Conservation (phyloP, 2,797 vertebrate species). For the Chaetodon trifasciatus region DNA sequence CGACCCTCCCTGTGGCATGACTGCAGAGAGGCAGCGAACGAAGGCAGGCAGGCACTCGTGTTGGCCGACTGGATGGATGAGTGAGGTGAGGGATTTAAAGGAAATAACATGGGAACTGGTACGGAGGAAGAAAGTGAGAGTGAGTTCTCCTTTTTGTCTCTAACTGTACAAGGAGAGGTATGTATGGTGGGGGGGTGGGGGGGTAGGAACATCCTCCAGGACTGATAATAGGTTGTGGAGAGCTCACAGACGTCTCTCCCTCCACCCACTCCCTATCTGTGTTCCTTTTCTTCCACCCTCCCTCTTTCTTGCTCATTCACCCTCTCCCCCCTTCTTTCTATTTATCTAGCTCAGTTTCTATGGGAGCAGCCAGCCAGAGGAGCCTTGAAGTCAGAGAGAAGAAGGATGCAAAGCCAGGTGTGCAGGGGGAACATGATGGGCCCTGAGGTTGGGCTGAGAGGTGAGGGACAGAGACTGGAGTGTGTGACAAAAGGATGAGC, state of each 20-base stretch:
- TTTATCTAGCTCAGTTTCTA: constrained; percentile 72
- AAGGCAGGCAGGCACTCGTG: constrained; percentile 7
- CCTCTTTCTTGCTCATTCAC: constrained; percentile 46
- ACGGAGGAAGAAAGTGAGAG: constrained; percentile 50
- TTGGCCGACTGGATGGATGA: constrained; percentile 26
- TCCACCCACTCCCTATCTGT: constrained; percentile 28
- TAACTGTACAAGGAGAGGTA: constrained; percentile 30
- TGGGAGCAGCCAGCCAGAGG: constrained; percentile 70
- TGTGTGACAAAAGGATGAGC: constrained; percentile 85
- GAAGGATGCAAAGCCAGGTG: constrained; percentile 74
- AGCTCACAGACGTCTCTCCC: constrained; percentile 58
- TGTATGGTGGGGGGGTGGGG: not conserved
- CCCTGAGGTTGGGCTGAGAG: constrained; percentile 77
- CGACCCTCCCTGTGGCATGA: constrained; percentile 64
- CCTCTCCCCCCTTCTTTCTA: constrained; percentile 38
- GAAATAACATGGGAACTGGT: constrained; percentile 48
- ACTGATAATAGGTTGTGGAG: constrained; percentile 61
- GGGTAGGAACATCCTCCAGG: constrained; percentile 41
- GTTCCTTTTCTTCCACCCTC: constrained; percentile 31
- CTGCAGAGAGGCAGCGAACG: constrained; percentile 34
- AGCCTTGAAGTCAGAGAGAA: constrained; percentile 70
- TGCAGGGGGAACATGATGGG: constrained; percentile 64
- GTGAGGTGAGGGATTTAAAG: constrained; percentile 44
- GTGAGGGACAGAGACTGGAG: constrained; percentile 79
- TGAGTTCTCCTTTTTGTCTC: constrained; percentile 52